A percentile compares a stretch with the other conserved stretches of the same genome.
phyloP scores from a whole-genome alignment of 1,140 invertebrate species.

The Onthophagus taurus region DNA sequence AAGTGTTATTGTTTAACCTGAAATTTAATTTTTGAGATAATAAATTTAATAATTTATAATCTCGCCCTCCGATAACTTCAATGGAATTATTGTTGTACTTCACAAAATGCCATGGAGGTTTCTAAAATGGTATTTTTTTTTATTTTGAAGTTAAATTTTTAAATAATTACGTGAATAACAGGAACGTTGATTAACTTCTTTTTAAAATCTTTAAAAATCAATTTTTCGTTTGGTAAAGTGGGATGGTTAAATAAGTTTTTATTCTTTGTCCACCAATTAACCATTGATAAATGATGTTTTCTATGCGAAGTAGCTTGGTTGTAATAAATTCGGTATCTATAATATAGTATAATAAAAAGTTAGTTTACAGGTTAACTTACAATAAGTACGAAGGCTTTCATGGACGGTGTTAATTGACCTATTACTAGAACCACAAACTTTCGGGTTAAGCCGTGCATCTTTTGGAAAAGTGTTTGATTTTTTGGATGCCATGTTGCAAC shows the following conservation, averaged over 20 bases:
- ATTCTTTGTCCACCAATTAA: conserved; percentile 57
- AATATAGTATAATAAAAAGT: conserved; percentile 10
- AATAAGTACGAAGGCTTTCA: too few relatives aligned
- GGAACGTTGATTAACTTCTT: conserved; percentile 52
- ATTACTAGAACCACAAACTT: too few relatives aligned
- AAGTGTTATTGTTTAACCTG: conserved; percentile 32
- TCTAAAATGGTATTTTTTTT: conserved; percentile 39
- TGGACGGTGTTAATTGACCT: too few relatives aligned
- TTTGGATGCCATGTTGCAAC: too few relatives aligned
- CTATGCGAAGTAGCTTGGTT: conserved; percentile 51
- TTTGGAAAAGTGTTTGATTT: too few relatives aligned
- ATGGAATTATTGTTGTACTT: conserved; percentile 48
- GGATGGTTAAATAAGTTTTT: conserved; percentile 50
- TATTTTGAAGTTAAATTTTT: conserved; percentile 1
- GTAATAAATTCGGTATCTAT: conserved; percentile 52
- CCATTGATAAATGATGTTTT: conserved; percentile 43
- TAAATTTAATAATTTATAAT: conserved; percentile 52
- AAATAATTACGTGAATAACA: conserved; percentile 51
- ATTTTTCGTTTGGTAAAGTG: conserved; percentile 44
- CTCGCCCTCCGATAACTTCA: conserved; percentile 54
- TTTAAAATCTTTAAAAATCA: conserved; percentile 52
- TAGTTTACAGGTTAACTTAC: not conserved
- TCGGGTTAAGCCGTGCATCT: too few relatives aligned
- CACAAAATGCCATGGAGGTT: conserved; percentile 64
- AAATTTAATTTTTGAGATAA: conserved; percentile 57